These are phyloP conservation scores for Nasonia longicornis DNA, from an alignment of 1,140 invertebrate genomes.

Conservation along the genomic window DNA sequence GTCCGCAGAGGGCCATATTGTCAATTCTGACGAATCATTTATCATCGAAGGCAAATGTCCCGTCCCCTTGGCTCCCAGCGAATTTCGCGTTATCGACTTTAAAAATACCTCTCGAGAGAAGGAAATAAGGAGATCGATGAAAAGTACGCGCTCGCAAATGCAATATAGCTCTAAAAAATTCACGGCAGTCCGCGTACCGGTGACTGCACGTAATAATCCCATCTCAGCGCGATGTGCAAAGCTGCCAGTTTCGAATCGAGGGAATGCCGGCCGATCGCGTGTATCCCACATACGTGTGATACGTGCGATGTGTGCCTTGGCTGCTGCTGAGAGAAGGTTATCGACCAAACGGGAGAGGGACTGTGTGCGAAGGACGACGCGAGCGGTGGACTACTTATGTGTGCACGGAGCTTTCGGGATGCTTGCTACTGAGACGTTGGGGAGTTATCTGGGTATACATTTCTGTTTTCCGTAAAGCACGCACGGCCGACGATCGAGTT, in stretches of 20 bases:
- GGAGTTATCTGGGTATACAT: background rate
- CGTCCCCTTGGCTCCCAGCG: no score
- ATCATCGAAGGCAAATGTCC: no score
- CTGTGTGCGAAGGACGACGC: background rate
- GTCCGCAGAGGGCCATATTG: no score
- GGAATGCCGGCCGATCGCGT: background rate
- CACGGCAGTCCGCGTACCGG: background rate
- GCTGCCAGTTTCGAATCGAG: background rate
- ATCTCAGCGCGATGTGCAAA: slow-evolving; percentile 1
- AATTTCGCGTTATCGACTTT: no score
- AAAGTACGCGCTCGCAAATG: background rate
- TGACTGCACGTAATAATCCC: background rate
- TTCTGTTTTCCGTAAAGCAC: no score
- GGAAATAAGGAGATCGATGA: background rate
- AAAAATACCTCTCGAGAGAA: no score
- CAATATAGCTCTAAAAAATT: background rate
- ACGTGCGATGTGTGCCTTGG: background rate
- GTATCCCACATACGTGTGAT: background rate
- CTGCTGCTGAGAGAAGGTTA: background rate
- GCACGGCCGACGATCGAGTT: no score
- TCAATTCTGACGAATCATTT: no score
- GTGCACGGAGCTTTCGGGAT: background rate
- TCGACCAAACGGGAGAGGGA: slow-evolving; percentile 30
- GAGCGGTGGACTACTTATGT: background rate
- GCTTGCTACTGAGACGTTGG: background rate